Evolutionary conservation across 2,797 vertebrate species (phyloP).

Genomic region (Kryptolebias ocellatus): DNA sequence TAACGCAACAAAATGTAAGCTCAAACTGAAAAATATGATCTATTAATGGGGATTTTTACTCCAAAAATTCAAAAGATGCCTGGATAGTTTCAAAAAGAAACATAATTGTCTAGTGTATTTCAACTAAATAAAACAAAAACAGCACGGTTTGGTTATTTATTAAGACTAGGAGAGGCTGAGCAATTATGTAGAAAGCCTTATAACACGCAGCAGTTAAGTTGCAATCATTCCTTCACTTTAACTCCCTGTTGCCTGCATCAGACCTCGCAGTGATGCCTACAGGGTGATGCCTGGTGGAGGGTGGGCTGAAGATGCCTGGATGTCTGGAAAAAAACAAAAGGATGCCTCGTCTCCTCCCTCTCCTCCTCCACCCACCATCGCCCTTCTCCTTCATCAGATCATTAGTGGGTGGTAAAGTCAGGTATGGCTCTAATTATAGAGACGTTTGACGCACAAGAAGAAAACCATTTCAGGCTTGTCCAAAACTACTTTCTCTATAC

Average conservation of each 20-base stretch:
- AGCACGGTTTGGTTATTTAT: not conserved
- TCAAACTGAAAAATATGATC: too few relatives aligned
- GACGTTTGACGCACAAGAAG: slow-evolving; percentile 51
- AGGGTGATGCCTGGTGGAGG: slow-evolving; percentile 55
- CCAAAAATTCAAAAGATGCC: not conserved
- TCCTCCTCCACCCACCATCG: slow-evolving; percentile 49
- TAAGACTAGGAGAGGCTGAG: slow-evolving; percentile 5
- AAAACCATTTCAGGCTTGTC: slow-evolving; percentile 39
- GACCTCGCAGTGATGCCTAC: slow-evolving; percentile 49
- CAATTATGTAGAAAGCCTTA: slow-evolving; percentile 32
- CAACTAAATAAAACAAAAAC: not conserved
- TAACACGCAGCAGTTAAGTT: slow-evolving; percentile 16
- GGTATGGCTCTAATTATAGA: slow-evolving; percentile 79
- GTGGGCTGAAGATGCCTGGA: slow-evolving; percentile 69
- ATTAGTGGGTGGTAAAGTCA: slow-evolving; percentile 76
- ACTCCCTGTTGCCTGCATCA: slow-evolving; percentile 52
- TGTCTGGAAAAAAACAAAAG: slow-evolving; percentile 78
- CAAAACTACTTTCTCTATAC: slow-evolving; percentile 30
- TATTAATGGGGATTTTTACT: slow-evolving; percentile 12
- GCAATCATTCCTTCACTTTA: slow-evolving; percentile 38
- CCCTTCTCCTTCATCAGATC: slow-evolving; percentile 58
- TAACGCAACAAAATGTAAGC: not conserved
- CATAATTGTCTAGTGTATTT: not conserved
- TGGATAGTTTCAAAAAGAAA: not conserved
- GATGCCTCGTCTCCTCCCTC: slow-evolving; percentile 57